Evolutionary conservation across 92 coral and sea anemone genomes (phyloP).

Genomic region (Bergia sp.): DNA sequence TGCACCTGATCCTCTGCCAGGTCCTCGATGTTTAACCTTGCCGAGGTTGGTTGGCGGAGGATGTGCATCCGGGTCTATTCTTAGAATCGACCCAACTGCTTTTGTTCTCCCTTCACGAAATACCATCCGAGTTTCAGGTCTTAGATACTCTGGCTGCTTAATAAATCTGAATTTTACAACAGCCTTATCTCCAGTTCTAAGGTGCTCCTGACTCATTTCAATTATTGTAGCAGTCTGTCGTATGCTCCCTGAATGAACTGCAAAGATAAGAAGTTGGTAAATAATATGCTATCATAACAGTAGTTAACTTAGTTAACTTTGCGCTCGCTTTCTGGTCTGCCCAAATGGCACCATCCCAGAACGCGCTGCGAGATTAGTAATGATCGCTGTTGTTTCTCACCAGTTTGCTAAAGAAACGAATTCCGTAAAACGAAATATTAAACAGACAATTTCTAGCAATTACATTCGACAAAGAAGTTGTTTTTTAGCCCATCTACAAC

Average conservation of each 20-base stretch:
- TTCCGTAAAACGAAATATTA: no score
- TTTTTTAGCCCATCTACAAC: no score
- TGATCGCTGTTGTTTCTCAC: no score
- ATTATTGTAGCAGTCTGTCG: constrained; percentile 97
- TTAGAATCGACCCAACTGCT: constrained; percentile 95
- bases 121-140: constrained; percentile 95
- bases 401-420: no score
- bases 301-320: neutral
- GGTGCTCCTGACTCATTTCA: constrained; percentile 85
- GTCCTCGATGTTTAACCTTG: constrained; percentile 91
- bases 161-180: constrained; percentile 92
- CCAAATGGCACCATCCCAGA: no score
- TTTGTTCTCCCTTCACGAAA: constrained; percentile 99
- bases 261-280: neutral
- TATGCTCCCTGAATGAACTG: constrained; percentile 97
- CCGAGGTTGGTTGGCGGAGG: constrained; percentile 86
- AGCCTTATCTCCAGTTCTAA: constrained; percentile 95
- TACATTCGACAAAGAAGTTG: no score
- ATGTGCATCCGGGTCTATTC: constrained; percentile 83
- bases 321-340: no score
- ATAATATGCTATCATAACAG: neutral
- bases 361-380: no score
- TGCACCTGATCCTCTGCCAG: constrained; percentile 62
- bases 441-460: no score
- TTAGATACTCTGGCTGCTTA: constrained; percentile 94